Evolutionary conservation across 2,113 vertebrate species (phyloP).

Genomic region (Thomomys bottae): DNA sequence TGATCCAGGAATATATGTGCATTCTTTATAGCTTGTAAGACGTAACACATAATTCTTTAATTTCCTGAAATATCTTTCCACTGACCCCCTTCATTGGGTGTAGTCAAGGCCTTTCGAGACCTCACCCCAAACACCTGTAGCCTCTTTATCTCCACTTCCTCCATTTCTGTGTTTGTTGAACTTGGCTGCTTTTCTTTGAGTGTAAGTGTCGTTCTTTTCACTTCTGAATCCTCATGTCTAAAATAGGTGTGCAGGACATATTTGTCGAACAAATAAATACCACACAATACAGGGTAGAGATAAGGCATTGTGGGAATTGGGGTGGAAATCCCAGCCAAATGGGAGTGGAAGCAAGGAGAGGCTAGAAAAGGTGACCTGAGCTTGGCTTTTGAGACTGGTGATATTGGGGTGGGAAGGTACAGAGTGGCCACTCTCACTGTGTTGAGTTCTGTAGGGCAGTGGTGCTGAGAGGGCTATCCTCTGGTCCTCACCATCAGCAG

Average conservation of each 20-base stretch:
- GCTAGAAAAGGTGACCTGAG: neutral
- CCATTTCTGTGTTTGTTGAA: neutral
- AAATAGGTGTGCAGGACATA: neutral
- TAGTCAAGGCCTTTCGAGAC: neutral
- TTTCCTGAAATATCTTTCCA: neutral
- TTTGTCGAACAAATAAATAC: slow-evolving; percentile 27
- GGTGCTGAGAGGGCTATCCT: neutral
- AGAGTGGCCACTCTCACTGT: neutral
- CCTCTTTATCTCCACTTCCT: neutral
- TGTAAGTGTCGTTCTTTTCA: slow-evolving; percentile 10
- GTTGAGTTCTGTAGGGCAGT: neutral
- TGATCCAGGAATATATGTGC: neutral
- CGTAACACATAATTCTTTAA: neutral
- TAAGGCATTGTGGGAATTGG: neutral
- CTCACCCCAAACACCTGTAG: neutral
- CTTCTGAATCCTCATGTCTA: slow-evolving; percentile 4
- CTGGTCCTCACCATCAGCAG: neutral
- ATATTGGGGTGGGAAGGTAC: neutral
- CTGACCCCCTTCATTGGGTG: neutral
- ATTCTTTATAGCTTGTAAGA: neutral
- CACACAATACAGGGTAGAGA: neutral
- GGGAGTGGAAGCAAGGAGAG: neutral
- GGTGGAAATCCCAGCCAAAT: neutral
- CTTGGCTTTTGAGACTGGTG: neutral
- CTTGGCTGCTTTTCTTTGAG: slow-evolving; percentile 20